phyloP scores from a whole-genome alignment of 2,888 invertebrate species.

The Calameuta pallipes region DNA sequence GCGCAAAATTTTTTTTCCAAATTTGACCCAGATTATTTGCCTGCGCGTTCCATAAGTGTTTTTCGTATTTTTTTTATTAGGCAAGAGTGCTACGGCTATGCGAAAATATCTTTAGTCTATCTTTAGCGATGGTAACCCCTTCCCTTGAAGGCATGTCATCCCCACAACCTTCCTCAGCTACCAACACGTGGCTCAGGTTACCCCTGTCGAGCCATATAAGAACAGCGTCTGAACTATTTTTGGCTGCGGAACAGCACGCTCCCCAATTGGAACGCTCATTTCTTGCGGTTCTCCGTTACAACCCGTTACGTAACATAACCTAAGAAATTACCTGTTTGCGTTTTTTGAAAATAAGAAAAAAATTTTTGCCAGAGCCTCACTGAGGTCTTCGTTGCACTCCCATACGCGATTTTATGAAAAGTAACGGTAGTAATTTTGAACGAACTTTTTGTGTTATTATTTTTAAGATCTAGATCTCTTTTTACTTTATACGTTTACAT shows the following conservation, averaged over 20 bases:
- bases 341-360: neutral
- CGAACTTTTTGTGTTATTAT: neutral
- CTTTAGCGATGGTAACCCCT: slow-evolving; percentile 30
- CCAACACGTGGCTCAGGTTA: slow-evolving; percentile 56
- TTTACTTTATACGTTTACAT: neutral
- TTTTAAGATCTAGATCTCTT: neutral
- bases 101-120: slow-evolving; percentile 60
- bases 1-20: slow-evolving; percentile 8
- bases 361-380: neutral
- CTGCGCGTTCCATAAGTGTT: neutral
- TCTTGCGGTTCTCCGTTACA: neutral
- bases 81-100: slow-evolving; percentile 23
- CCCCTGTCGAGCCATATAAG: slow-evolving; percentile 63
- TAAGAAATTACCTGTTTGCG: neutral
- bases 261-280: slow-evolving; percentile 38
- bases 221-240: slow-evolving; percentile 61
- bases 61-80: slow-evolving; percentile 11
- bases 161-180: slow-evolving; percentile 14
- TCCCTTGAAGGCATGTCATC: neutral
- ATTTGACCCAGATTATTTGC: neutral
- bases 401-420: neutral
- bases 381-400: neutral
- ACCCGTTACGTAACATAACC: neutral
- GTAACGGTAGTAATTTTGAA: neutral
- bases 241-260: slow-evolving; percentile 47